Conservation (phyloP, 2,797 vertebrate genomes). For the Hybognathus amarus region DNA sequence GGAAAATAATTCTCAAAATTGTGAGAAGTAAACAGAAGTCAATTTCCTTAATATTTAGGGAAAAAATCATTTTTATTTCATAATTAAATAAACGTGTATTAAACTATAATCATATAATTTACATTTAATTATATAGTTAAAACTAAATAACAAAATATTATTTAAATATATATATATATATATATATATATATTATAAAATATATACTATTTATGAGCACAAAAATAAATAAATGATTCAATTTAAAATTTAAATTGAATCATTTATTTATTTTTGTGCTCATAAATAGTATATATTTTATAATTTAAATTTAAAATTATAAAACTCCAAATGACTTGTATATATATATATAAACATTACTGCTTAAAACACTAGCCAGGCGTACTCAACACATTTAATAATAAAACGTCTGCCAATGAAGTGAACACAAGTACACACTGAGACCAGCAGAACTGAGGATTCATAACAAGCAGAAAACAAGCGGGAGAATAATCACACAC, state of each 20-base stretch:
- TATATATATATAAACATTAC: no score
- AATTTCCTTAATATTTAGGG: not conserved
- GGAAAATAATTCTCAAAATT: not conserved
- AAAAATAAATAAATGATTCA: not conserved
- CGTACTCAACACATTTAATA: not conserved
- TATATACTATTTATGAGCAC: not conserved
- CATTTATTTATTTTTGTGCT: no score
- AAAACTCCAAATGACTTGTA: not conserved
- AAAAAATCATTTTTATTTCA: not conserved
- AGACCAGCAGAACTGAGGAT: not conserved
- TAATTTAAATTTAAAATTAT: no score
- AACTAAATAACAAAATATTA: not conserved
- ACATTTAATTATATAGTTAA: not conserved
- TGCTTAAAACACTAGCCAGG: not conserved
- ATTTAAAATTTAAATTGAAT: no score
- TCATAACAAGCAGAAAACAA: conserved; percentile 46
- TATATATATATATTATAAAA: no score
- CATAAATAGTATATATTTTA: no score
- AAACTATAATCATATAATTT: not conserved
- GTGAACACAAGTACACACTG: conserved; percentile 1
- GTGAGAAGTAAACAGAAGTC: not conserved
- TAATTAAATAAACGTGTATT: not conserved
- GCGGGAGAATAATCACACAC: conserved; percentile 51
- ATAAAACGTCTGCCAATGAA: not conserved
- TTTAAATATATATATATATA: not conserved